These are phyloP conservation scores for Patiria miniata DNA, from an alignment of 35 echinoderm and acorn worm genomes.

Conservation along the genomic window DNA sequence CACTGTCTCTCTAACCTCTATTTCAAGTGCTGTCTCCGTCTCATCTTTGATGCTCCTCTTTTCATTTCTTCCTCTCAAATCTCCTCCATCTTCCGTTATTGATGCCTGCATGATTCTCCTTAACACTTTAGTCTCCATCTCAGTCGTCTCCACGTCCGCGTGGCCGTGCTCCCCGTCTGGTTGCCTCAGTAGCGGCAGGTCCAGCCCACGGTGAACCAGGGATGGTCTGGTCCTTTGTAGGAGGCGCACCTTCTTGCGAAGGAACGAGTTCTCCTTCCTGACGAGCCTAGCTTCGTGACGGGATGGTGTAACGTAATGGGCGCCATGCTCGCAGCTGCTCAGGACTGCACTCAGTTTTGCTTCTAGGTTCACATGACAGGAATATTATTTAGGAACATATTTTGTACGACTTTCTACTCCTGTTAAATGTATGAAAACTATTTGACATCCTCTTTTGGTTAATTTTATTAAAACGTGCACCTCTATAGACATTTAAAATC, in stretches of 20 bases:
- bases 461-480: too few species aligned
- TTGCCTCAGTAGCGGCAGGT: slow-evolving; percentile 33
- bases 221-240: slow-evolving; percentile 20
- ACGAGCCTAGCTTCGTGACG: slow-evolving; percentile 18
- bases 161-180: neutral
- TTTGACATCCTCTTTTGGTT: too few species aligned
- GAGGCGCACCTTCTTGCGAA: slow-evolving; percentile 15
- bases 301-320: neutral
- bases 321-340: too few species aligned
- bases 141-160: neutral
- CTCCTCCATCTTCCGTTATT: neutral
- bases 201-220: slow-evolving; percentile 44
- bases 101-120: neutral
- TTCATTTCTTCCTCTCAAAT: neutral
- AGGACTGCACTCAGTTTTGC: too few species aligned
- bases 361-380: too few species aligned
- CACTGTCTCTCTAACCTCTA: too few species aligned
- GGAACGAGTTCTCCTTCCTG: slow-evolving; percentile 35
- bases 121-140: neutral
- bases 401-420: too few species aligned
- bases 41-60: neutral
- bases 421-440: too few species aligned
- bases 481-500: too few species aligned
- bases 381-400: too few species aligned
- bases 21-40: too few species aligned